Percentiles rank a stretch among this genome's conserved stretches.
phyloP scores from a whole-genome alignment of 2,888 invertebrate genomes.

The Miltochrista miniata region DNA sequence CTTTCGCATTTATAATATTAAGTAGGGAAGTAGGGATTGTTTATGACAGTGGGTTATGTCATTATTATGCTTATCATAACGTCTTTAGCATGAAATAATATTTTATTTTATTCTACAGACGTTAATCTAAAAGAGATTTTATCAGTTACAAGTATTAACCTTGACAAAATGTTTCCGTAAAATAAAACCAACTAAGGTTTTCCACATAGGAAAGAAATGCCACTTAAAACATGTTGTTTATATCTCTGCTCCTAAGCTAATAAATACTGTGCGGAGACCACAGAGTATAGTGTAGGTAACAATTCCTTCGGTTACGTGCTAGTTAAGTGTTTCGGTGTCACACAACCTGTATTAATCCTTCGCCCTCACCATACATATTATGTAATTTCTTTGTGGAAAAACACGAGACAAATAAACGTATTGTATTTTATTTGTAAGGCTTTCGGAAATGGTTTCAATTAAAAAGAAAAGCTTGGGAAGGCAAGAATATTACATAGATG shows the following conservation, averaged over 20 bases:
- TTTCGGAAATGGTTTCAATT: background rate
- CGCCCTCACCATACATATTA: slow-evolving; percentile 23
- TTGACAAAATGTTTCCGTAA: no score
- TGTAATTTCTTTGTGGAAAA: slow-evolving; percentile 10
- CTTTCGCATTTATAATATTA: no score
- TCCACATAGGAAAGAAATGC: slow-evolving; percentile 9
- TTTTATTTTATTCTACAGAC: no score
- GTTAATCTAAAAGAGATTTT: no score
- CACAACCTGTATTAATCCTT: slow-evolving; percentile 29
- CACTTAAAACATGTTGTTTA: slow-evolving; percentile 33
- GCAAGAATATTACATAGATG: no score
- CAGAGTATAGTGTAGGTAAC: slow-evolving; percentile 28
- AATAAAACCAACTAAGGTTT: no score
- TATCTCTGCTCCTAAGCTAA: slow-evolving; percentile 24
- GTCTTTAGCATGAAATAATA: no score
- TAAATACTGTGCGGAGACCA: slow-evolving; percentile 26
- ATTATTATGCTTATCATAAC: no score
- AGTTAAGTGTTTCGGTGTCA: slow-evolving; percentile 37
- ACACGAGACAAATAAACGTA: slow-evolving; percentile 4
- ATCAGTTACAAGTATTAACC: no score
- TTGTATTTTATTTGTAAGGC: background rate
- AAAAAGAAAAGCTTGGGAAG: no score
- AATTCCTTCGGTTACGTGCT: slow-evolving; percentile 27
- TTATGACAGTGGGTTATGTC: no score
- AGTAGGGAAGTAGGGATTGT: no score